Percentiles rank a stretch among this genome's conserved stretches.
Conservation (phyloP, 2,797 vertebrate genomes). For the Microtus obscurus region DNA sequence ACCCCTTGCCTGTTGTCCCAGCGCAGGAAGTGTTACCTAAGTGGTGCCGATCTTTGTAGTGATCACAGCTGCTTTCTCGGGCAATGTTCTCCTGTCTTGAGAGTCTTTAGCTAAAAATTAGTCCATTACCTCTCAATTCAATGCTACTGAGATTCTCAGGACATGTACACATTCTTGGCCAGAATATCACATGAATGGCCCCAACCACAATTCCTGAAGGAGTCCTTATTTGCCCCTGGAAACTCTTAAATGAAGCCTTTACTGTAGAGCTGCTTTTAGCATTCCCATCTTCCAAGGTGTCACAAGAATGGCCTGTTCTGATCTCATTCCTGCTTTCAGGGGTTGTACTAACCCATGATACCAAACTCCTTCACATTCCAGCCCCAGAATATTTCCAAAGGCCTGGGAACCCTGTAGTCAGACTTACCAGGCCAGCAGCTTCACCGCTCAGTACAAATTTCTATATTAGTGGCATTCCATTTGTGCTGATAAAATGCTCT, state of each 20-base stretch:
- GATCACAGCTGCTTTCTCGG: not conserved
- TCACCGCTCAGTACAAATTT: not conserved
- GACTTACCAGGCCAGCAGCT: not conserved
- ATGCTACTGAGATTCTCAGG: not conserved
- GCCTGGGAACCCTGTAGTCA: not conserved
- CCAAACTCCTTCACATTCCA: not conserved
- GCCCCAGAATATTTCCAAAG: not conserved
- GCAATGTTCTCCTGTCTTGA: too few relatives aligned
- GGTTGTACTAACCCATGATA: not conserved
- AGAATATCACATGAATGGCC: too few relatives aligned
- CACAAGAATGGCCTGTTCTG: not conserved
- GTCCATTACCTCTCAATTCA: not conserved
- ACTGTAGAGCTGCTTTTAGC: not conserved
- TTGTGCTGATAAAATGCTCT: not conserved
- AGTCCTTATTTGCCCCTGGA: not conserved
- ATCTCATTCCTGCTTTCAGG: not conserved
- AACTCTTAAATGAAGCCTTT: not conserved
- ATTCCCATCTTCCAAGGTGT: not conserved
- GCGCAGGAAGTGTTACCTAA: not conserved
- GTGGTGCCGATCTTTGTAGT: too few relatives aligned
- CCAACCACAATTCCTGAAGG: not conserved
- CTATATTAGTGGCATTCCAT: not conserved
- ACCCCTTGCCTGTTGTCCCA: not conserved
- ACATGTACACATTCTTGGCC: not conserved
- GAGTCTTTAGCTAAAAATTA: not conserved